Evolutionary conservation across 1,140 invertebrate genomes (phyloP), one percentile per base, ranked within the genome.

Genomic region (Cherax destructor): DNA sequence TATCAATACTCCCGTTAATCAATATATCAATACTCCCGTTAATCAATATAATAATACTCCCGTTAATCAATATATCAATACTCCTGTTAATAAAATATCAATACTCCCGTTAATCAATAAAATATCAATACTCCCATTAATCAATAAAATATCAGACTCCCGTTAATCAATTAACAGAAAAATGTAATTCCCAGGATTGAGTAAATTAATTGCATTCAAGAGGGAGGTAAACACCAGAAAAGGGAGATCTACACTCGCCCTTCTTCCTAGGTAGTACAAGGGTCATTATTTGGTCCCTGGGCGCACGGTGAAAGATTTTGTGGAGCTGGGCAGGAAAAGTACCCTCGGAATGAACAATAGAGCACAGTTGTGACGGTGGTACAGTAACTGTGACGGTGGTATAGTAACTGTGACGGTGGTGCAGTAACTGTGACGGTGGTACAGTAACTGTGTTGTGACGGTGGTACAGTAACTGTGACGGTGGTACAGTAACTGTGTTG

Each of bases 161-260:
- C 69, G 30, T 74, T 74, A 5, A 74, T 74, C 69, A 74, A 74
- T 74, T 74, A 74, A 74, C 24, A 74, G n/a, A 30, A 74, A 30
- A 74, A 30, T 30, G 69, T 74, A 74, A 74, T 74, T 56, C 77
- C 47, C 47, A 3, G 77, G 47, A n/a, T 21, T 79, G 77, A 79
- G 47, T 16, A 79, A 79, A 24, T 74, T n/a, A 74, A 49, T 79
- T 9, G 77, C 7, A 11, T 3, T 16, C 77, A 56, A 52, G 77
- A 50, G 11, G 77, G 4, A 7, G 50, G 78, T 24, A 52, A 59
- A 3, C 78, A 49, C 18, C 56, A 30, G 69, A n/a, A 10, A 11
- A 9, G 18, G 1, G 5, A 65, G 69, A 11, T 21, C 24, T 10
- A 24, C n/a, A 30, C n/a, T 18, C 69, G 69, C 69, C 21, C 69